Evolutionary conservation across 2,888 invertebrate genomes (phyloP).

Genomic region (Oligia latruncula): DNA sequence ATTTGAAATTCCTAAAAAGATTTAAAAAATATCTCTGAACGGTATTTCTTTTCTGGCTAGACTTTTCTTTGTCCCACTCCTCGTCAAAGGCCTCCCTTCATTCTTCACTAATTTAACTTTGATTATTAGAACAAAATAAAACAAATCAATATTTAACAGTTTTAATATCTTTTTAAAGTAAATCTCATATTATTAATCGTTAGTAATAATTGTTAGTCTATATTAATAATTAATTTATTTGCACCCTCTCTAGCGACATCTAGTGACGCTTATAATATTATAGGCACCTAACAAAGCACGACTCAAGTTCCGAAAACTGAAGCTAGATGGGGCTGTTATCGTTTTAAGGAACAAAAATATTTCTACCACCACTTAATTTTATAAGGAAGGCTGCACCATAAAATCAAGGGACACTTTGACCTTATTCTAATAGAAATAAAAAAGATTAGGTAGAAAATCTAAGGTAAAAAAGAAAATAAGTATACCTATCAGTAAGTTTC

Average conservation of each 20-base stretch:
- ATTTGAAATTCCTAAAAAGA: neutral
- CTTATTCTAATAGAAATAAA: neutral
- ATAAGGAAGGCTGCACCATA: neutral
- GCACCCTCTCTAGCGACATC: neutral
- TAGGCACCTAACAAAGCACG: neutral
- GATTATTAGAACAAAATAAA: neutral
- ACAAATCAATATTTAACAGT: neutral
- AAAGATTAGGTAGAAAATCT: neutral
- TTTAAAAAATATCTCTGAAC: neutral
- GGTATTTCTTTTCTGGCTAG: neutral
- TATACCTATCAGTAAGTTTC: no score
- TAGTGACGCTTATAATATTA: neutral
- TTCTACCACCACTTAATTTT: neutral
- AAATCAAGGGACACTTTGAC: neutral
- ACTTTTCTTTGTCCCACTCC: neutral
- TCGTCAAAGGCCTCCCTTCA: neutral
- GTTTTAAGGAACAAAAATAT: neutral
- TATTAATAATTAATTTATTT: neutral
- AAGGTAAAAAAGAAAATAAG: neutral
- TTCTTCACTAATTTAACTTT: neutral
- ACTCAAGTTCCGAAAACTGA: neutral
- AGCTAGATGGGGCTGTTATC: constrained; percentile 2
- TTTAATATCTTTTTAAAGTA: neutral
- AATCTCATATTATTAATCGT: no score
- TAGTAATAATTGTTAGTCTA: neutral